Evolutionary conservation across 2,888 invertebrate species (phyloP).

Genomic region (Quadroppia sp.): DNA sequence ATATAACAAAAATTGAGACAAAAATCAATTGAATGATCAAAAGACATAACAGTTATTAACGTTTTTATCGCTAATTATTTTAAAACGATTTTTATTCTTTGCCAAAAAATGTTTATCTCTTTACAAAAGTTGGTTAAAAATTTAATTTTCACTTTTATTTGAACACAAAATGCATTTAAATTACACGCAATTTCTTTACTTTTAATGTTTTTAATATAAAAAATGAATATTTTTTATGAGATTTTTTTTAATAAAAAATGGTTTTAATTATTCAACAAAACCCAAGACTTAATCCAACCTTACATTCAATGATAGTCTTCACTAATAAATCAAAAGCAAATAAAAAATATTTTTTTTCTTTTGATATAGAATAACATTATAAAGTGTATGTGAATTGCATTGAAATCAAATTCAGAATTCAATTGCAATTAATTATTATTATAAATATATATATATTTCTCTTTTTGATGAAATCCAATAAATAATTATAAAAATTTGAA

Average conservation of each 20-base stretch:
- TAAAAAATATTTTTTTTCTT: background rate
- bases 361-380: background rate
- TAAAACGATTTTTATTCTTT: background rate
- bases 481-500: no score
- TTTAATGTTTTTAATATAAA: background rate
- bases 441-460: no score
- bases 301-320: background rate
- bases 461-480: no score
- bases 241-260: background rate
- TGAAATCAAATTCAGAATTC: background rate
- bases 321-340: background rate
- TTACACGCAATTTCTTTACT: background rate
- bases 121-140: background rate
- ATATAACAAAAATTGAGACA: no score
- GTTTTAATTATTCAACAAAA: background rate
- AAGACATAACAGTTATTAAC: no score
- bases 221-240: background rate
- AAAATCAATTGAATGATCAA: no score
- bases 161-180: constrained; percentile 7
- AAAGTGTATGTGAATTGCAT: background rate
- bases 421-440: background rate
- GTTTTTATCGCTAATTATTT: no score
- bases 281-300: background rate
- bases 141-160: background rate
- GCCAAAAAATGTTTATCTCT: constrained; percentile 7